Evolutionary conservation across 1,140 invertebrate species (phyloP), one percentile per base, ranked within the genome.

Genomic region (Drosophila leontia): DNA sequence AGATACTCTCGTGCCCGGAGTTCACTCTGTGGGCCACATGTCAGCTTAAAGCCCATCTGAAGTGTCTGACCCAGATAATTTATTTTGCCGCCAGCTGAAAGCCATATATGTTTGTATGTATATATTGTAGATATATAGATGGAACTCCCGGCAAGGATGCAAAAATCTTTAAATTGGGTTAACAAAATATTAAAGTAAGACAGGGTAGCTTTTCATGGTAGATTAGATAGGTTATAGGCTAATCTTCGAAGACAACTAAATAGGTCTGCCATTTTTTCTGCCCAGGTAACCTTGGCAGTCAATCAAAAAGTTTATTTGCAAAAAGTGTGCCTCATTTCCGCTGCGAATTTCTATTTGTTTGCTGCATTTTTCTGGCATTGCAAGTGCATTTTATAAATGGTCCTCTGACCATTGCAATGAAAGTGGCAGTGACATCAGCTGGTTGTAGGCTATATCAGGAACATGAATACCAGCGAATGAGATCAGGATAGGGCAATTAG

Each of bases 361-460:
- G 39, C 37, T 59, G 57, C 26, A 48, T 70, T 26, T 71, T 75
- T 62, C 37, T 7, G 7, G 32, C 19, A 32, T 72, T 60, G 45
- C 68, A 60, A 39, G 29, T 53, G 60, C 60, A 76, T 9, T 65
- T 75, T 75, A 58, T 58, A 58, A 58, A 65, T 65, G 53, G 37
- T 32, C 39, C 47, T 45, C 50, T 41, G 65, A 44, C 70, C 55
- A 60, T 51, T 39, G 68, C 26, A 15, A 29, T 45, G 55, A 77
- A 77, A 77, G 63, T 69, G 75, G 75, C 74, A 78, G 57, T 78
- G 75, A 78, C 74, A 78, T 78, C 75, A 78, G 62, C 60, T 60
- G 55, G 17, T 42, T 57, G 7, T 34, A 5, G 37, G 23, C 51
- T 75, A 51, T 56, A 75, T 34, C 39, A 51, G 55, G 29, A 23